Evolutionary conservation across 2,113 vertebrate species (phyloP).

Genomic region (Myanophis thanlyinensis): DNA sequence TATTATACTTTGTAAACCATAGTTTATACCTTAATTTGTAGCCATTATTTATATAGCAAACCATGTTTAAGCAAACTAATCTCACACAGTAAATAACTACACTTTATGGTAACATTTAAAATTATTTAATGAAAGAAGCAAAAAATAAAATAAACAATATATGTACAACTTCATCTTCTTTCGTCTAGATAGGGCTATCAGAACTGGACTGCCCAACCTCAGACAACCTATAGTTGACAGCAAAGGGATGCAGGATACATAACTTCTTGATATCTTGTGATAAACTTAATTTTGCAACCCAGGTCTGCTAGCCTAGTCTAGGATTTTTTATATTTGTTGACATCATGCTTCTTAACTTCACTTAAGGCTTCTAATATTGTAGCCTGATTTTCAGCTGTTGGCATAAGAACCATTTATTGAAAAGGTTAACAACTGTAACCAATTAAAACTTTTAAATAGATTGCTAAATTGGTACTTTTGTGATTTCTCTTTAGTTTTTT

Average conservation of each 20-base stretch:
- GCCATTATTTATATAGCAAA: neutral
- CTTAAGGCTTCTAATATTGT: neutral
- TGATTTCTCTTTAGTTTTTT: slow-evolving; percentile 28
- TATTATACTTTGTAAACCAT: neutral
- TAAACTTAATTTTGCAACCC: neutral
- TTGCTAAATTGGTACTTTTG: neutral
- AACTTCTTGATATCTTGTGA: neutral
- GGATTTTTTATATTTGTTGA: neutral
- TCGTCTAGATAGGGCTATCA: neutral
- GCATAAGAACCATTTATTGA: slow-evolving; percentile 22
- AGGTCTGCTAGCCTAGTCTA: neutral
- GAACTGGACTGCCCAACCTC: neutral
- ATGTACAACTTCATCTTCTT: neutral
- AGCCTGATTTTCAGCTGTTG: neutral
- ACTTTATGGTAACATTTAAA: neutral
- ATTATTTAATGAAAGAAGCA: neutral
- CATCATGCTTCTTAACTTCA: neutral
- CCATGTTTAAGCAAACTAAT: neutral
- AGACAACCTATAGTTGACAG: neutral
- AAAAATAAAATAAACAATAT: neutral
- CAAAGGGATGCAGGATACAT: neutral
- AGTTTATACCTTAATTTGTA: neutral
- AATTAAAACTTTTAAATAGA: slow-evolving; percentile 51
- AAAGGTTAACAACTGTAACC: slow-evolving; percentile 8
- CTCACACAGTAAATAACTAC: neutral